Evolutionary conservation across 2,888 invertebrate species (phyloP), one percentile per base, ranked within the genome.

Genomic region (Cataglyphis albicans): DNA sequence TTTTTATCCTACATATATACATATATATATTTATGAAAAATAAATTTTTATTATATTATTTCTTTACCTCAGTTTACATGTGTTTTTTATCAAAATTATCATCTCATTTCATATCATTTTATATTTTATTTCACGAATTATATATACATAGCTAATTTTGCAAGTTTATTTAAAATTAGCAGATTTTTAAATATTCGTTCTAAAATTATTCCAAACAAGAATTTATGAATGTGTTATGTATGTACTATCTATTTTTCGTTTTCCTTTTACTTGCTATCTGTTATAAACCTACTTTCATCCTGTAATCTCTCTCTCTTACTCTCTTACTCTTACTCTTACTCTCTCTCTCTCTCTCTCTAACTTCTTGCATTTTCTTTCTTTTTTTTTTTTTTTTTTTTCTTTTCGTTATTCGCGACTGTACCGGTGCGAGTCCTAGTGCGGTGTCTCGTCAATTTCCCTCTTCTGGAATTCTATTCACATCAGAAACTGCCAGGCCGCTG

Each of bases 401-500:
- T 15, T 32, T 57, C 41, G 29, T n/a, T 44, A n/a, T 32, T 61
- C 44, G 59, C 78, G 59, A 35, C 25, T 35, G 44, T 59, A 70
- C 35, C 44, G 44, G 25, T n/a, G 25, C 25, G 1, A 25, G n/a
- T 67, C 18, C 55, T 64, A 64, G 15, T 35, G 38, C 38, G 44
- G 25, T 70, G 44, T 78, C 70, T 35, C 70, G 68, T 82, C 82
- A 61, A 44, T 80, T 52, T 32, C 48, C 41, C 44, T 35, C 29
- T 76, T n/a, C 38, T 25, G 18, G 25, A 38, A 67, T 68, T 61
- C 76, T 78, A 76, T 82, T 76, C 67, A 76, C 63, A 61, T 78
- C 52, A 80, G 70, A 74, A 67, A 75, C 44, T 85, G 61, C 82
- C 80, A 48, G 85, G 80, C 80, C 85, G 81, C 83, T 74, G 63